phyloP scores from a whole-genome alignment of 2,797 vertebrate genomes.

The Danio tinwini region DNA sequence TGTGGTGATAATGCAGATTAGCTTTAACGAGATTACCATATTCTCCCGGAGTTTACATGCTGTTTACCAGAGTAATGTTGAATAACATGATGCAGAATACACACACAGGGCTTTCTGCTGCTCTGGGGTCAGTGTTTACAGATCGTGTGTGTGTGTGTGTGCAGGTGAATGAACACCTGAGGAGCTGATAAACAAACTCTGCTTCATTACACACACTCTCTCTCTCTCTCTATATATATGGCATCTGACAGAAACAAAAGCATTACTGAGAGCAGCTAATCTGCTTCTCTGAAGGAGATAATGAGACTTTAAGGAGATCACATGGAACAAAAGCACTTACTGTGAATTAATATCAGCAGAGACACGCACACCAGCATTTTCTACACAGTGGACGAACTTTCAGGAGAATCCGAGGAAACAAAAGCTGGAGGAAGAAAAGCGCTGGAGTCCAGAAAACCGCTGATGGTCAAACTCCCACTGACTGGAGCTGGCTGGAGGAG shows the following conservation, averaged over 20 bases:
- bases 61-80: no score
- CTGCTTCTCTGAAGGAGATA: conserved; percentile 38
- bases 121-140: no score
- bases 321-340: conserved; percentile 50
- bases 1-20: no score
- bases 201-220: background rate
- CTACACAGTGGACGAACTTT: background rate
- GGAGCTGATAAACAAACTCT: no score
- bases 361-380: conserved; percentile 27
- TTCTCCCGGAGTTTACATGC: no score
- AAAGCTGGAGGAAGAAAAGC: background rate
- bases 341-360: conserved; percentile 48
- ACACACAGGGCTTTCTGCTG: no score
- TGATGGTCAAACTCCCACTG: background rate
- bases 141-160: no score
- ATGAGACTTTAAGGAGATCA: conserved; percentile 40
- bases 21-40: no score
- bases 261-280: conserved; percentile 33
- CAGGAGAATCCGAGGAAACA: background rate
- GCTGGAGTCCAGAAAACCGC: background rate
- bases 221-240: no score
- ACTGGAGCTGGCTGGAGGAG: background rate
- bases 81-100: no score
- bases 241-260: background rate
- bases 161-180: no score